phyloP scores from a whole-genome alignment of 2,888 invertebrate genomes.

The Cosmopolites sordidus region DNA sequence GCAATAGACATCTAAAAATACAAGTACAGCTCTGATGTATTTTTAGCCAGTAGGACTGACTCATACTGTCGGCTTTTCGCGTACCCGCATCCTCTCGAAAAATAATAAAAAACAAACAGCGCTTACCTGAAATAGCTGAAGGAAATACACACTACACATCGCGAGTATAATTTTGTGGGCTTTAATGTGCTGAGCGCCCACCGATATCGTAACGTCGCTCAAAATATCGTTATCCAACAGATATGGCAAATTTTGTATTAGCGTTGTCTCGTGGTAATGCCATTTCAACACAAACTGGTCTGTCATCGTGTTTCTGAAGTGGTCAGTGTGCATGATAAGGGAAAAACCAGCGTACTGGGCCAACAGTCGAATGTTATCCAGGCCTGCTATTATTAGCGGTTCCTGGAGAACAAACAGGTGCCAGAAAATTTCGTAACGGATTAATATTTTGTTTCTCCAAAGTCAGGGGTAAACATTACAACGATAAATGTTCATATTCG shows the following conservation, averaged over 20 bases:
- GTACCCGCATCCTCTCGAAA: neutral
- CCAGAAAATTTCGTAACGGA: constrained; percentile 38
- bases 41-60: neutral
- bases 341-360: constrained; percentile 41
- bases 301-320: constrained; percentile 20
- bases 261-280: constrained; percentile 48
- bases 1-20: neutral
- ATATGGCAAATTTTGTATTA: constrained; percentile 72
- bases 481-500: too few relatives aligned
- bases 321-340: constrained; percentile 36
- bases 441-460: constrained; percentile 22
- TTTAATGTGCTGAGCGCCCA: constrained; percentile 76
- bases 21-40: neutral
- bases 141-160: constrained; percentile 87
- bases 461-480: constrained; percentile 2
- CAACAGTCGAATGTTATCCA: constrained; percentile 44
- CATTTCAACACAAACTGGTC: constrained; percentile 45
- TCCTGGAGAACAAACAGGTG: constrained; percentile 48
- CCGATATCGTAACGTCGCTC: constrained; percentile 83
- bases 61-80: neutral
- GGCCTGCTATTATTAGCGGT: constrained; percentile 44
- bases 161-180: constrained; percentile 84
- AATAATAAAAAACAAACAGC: neutral
- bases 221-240: constrained; percentile 75
- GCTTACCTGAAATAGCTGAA: constrained; percentile 76